phyloP scores from a whole-genome alignment of 2,888 invertebrate species.

The Unio delphinus region DNA sequence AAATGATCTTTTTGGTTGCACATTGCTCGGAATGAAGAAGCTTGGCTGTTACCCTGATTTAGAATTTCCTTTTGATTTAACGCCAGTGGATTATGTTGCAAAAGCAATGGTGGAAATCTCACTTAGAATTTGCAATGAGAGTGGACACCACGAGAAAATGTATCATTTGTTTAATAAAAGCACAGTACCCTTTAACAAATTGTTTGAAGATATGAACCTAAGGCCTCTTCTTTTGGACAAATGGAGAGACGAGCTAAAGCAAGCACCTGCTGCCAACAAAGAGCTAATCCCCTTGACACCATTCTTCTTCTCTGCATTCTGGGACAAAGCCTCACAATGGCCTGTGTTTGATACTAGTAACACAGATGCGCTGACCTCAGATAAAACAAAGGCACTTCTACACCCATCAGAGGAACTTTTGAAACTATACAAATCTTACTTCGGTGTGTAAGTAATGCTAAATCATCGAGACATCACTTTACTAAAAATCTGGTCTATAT shows the following conservation, averaged over 20 bases:
- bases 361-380: conserved; percentile 31
- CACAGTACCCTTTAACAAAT: conserved; percentile 43
- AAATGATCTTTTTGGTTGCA: conserved; percentile 47
- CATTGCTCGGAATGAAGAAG: conserved; percentile 40
- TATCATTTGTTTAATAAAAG: conserved; percentile 47
- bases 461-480: no score
- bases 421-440: conserved; percentile 39
- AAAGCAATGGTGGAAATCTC: conserved; percentile 47
- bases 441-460: conserved; percentile 16
- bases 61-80: conserved; percentile 53
- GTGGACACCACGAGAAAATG: conserved; percentile 18
- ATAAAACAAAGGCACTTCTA: conserved; percentile 30
- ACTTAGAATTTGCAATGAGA: conserved; percentile 28
- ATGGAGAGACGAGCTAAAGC: conserved; percentile 39
- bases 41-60: conserved; percentile 47
- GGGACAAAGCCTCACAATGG: conserved; percentile 47
- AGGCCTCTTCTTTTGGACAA: conserved; percentile 29
- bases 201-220: conserved; percentile 43
- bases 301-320: conserved; percentile 46
- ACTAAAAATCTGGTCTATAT: no score
- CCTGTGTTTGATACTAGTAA: conserved; percentile 48
- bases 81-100: conserved; percentile 51
- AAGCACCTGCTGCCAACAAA: conserved; percentile 25
- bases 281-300: conserved; percentile 46
- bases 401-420: conserved; percentile 36